phyloP scores from a whole-genome alignment of 2,113 vertebrate species.

The Bujurquina vittata region DNA sequence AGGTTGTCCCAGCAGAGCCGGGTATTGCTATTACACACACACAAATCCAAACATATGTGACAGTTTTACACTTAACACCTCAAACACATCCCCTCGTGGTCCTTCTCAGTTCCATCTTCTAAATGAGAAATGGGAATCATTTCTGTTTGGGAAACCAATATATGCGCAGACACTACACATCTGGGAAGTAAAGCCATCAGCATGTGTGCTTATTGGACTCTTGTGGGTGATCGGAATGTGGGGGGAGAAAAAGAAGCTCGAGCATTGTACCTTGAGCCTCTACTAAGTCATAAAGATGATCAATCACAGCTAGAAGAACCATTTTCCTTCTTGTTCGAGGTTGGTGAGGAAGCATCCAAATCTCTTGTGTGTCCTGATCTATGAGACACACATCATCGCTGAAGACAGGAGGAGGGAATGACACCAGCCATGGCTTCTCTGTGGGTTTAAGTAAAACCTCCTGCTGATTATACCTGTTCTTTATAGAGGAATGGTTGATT shows the following conservation, averaged over 20 bases:
- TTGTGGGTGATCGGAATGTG: constrained; percentile 61
- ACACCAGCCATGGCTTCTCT: neutral
- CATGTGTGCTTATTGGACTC: constrained; percentile 61
- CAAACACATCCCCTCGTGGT: neutral
- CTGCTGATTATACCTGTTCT: neutral
- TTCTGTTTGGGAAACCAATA: constrained; percentile 54
- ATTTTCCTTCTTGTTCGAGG: constrained; percentile 55
- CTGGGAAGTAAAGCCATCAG: constrained; percentile 37
- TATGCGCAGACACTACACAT: constrained; percentile 30
- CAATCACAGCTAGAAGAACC: constrained; percentile 59
- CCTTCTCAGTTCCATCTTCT: neutral
- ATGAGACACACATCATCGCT: neutral
- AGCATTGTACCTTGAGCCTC: constrained; percentile 41
- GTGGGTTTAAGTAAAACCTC: neutral
- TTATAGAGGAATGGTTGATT: neutral
- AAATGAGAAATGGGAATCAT: constrained; percentile 53
- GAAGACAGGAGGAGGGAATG: neutral
- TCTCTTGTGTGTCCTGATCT: constrained; percentile 8
- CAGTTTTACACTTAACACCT: constrained; percentile 35
- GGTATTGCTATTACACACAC: constrained; percentile 5
- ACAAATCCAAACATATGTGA: constrained; percentile 50
- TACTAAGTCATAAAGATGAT: constrained; percentile 56
- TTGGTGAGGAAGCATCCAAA: constrained; percentile 27
- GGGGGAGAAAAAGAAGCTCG: neutral
- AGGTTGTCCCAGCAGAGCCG: neutral